Conservation (phyloP, 1,140 invertebrate species). For the Hyles euphorbiae region DNA sequence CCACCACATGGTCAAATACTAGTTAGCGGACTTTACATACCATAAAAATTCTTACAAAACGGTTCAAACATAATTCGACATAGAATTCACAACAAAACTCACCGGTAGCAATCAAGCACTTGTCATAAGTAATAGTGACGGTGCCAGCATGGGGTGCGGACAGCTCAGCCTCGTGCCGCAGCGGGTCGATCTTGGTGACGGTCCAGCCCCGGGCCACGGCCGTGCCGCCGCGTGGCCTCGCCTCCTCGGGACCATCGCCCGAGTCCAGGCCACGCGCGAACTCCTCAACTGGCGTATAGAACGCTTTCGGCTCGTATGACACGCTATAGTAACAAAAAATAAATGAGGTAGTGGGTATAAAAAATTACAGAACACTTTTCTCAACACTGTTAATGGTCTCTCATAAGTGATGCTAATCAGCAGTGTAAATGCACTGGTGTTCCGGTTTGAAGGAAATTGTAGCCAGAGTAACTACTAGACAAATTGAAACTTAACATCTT, state of each 20-base stretch:
- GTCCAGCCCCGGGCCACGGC: conserved; percentile 28
- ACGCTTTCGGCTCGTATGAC: conserved; percentile 32
- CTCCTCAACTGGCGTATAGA: conserved; percentile 31
- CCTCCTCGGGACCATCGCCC: neutral
- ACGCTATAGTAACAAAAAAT: conserved; percentile 67
- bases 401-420: too few relatives aligned
- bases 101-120: conserved; percentile 26
- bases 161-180: conserved; percentile 31
- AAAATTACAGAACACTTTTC: too few relatives aligned
- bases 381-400: too few relatives aligned
- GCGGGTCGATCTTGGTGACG: conserved; percentile 23
- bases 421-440: too few relatives aligned
- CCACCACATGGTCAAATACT: too few relatives aligned
- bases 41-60: too few relatives aligned
- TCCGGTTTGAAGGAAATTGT: too few relatives aligned
- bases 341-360: too few relatives aligned
- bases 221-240: conserved; percentile 14
- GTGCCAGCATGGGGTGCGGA: conserved; percentile 23
- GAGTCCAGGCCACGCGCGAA: conserved; percentile 2
- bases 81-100: neutral
- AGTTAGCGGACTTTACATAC: too few relatives aligned
- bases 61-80: too few relatives aligned
- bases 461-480: too few relatives aligned
- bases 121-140: conserved; percentile 7
- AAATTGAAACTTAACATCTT: too few relatives aligned